These are phyloP conservation scores for Lycopodina hypogea DNA, from an alignment of 37 sponge, comb jelly and placozoan genomes.

Conservation along the genomic window DNA sequence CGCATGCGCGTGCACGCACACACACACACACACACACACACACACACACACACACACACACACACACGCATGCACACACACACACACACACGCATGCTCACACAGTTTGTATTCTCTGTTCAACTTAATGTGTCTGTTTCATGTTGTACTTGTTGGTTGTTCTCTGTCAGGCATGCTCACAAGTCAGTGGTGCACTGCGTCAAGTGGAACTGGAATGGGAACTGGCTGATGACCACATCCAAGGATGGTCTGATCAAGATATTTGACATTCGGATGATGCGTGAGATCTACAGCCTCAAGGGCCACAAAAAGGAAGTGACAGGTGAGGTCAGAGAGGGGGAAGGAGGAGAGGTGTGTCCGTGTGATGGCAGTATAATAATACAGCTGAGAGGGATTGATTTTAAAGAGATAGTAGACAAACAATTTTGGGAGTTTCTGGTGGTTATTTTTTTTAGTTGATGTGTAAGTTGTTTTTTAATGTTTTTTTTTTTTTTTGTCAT, in stretches of 20 bases:
- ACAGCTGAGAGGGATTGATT: background rate
- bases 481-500: no score
- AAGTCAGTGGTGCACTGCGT: constrained; percentile 80
- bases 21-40: no score
- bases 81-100: no score
- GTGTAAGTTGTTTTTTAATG: no score
- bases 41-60: no score
- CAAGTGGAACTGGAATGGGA: constrained; percentile 93
- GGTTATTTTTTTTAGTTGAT: background rate
- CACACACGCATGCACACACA: no score
- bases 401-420: background rate
- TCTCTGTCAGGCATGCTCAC: constrained; percentile 94
- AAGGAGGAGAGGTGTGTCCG: no score
- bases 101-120: no score
- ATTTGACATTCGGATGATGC: constrained; percentile 94
- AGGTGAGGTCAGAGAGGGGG: constrained; percentile 34
- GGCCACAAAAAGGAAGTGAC: constrained; percentile 95
- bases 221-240: constrained; percentile 92
- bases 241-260: constrained; percentile 91
- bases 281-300: constrained; percentile 80
- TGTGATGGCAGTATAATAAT: background rate
- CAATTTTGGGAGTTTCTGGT: background rate
- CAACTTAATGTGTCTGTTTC: no score
- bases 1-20: no score
- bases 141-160: no score